These are phyloP conservation scores for Cardiocondyla obscurior DNA, from an alignment of 1,140 invertebrate species.

Conservation along the genomic window DNA sequence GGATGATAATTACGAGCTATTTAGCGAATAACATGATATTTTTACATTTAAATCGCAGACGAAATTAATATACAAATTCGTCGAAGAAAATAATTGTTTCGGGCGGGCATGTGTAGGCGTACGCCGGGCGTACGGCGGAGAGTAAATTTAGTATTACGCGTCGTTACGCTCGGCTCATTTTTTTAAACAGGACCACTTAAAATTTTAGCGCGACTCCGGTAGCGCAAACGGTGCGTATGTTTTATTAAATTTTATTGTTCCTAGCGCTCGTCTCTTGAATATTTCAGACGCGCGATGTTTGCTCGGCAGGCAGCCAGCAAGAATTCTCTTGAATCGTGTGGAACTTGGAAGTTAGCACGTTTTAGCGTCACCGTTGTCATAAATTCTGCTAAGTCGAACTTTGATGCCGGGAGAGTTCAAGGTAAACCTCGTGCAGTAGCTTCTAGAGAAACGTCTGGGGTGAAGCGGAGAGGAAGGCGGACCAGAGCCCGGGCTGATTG, in stretches of 20 bases:
- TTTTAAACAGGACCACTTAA: slow-evolving; percentile 48
- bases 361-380: slow-evolving; percentile 59
- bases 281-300: slow-evolving; percentile 48
- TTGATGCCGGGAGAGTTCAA: slow-evolving; percentile 67
- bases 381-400: slow-evolving; percentile 71
- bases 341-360: slow-evolving; percentile 57
- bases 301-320: slow-evolving; percentile 48
- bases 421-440: slow-evolving; percentile 69
- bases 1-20: background rate
- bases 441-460: slow-evolving; percentile 71
- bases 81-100: background rate
- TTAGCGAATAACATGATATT: slow-evolving; percentile 9
- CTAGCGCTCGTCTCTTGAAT: slow-evolving; percentile 45
- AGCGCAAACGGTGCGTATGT: slow-evolving; percentile 25
- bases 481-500: slow-evolving; percentile 80
- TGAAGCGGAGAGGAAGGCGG: slow-evolving; percentile 68
- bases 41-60: background rate
- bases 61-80: background rate
- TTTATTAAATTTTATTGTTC: slow-evolving; percentile 55
- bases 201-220: slow-evolving; percentile 28
- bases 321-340: slow-evolving; percentile 51
- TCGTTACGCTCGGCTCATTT: slow-evolving; percentile 27
- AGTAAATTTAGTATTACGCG: slow-evolving; percentile 2
- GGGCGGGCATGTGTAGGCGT: background rate
- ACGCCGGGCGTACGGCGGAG: background rate